Conservation (phyloP, 64 coral and sea anemone species). For the Dendrophyllia cribrosa region DNA sequence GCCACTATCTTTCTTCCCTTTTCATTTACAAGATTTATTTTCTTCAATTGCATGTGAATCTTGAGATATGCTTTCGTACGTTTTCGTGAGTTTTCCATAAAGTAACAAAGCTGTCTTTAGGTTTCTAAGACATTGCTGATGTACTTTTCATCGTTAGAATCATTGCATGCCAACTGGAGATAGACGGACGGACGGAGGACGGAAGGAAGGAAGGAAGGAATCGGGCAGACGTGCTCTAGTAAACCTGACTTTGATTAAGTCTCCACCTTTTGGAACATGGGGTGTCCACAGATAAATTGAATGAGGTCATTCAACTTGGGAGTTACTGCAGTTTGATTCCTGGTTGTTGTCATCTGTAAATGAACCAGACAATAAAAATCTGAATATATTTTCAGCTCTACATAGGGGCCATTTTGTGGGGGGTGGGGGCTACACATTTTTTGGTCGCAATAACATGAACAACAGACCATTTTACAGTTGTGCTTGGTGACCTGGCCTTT, state of each 20-base stretch:
- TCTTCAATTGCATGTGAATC: slow-evolving; percentile 4
- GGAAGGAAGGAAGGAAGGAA: too few species aligned
- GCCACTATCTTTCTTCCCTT: not conserved
- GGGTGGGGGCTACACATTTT: not conserved
- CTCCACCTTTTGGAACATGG: slow-evolving; percentile 21
- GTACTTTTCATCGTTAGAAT: slow-evolving; percentile 6
- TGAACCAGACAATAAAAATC: not conserved
- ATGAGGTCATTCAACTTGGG: slow-evolving; percentile 10
- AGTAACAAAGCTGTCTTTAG: not conserved
- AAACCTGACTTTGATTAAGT: slow-evolving; percentile 17
- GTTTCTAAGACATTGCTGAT: slow-evolving; percentile 8
- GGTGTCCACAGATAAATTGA: slow-evolving; percentile 31
- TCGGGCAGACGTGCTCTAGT: not conserved
- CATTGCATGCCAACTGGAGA: not conserved
- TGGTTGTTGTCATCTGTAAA: not conserved
- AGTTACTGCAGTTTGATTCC: not conserved
- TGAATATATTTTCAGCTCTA: not conserved
- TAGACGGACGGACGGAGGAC: too few species aligned
- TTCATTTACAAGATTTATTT: slow-evolving; percentile 6
- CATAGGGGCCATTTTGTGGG: not conserved
- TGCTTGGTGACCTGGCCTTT: too few species aligned
- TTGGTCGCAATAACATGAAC: not conserved
- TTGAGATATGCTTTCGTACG: not conserved
- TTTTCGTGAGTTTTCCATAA: not conserved
- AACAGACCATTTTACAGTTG: too few species aligned